Percentiles rank a stretch among this genome's conserved stretches.
Evolutionary conservation across 1,140 invertebrate genomes (phyloP).

Genomic region (Hypothenemus hampei): DNA sequence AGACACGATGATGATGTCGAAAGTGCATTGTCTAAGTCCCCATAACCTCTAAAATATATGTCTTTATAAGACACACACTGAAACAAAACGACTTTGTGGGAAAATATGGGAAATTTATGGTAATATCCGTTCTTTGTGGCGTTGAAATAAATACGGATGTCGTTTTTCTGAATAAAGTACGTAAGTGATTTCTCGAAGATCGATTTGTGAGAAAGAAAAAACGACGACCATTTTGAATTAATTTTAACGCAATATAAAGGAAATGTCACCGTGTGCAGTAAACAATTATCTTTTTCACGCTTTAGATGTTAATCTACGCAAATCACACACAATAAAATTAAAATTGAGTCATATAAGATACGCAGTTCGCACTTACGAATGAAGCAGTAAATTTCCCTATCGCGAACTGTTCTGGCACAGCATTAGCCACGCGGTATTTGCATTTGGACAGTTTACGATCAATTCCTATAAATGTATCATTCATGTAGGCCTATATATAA

Average conservation of each 20-base stretch:
- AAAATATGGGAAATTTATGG: constrained; percentile 24
- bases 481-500: no score
- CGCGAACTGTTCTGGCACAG: no score
- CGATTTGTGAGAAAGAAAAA: constrained; percentile 21
- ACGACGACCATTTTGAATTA: no score
- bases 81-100: constrained; percentile 16
- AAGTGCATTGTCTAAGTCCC: constrained; percentile 23
- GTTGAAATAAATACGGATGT: constrained; percentile 15
- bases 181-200: constrained; percentile 15
- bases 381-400: background rate
- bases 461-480: no score
- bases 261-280: background rate
- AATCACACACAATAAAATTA: background rate
- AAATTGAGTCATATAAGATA: background rate
- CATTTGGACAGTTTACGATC: no score
- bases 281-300: background rate
- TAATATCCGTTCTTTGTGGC: constrained; percentile 24
- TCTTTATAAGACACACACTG: constrained; percentile 23
- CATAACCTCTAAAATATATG: constrained; percentile 27
- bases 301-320: constrained; percentile 1
- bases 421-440: no score
- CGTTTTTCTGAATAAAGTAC: constrained; percentile 10
- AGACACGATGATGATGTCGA: constrained; percentile 26
- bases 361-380: background rate
- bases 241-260: no score